These are phyloP conservation scores for Ephialtes manifestator DNA, from an alignment of 2,888 invertebrate genomes.

Conservation along the genomic window DNA sequence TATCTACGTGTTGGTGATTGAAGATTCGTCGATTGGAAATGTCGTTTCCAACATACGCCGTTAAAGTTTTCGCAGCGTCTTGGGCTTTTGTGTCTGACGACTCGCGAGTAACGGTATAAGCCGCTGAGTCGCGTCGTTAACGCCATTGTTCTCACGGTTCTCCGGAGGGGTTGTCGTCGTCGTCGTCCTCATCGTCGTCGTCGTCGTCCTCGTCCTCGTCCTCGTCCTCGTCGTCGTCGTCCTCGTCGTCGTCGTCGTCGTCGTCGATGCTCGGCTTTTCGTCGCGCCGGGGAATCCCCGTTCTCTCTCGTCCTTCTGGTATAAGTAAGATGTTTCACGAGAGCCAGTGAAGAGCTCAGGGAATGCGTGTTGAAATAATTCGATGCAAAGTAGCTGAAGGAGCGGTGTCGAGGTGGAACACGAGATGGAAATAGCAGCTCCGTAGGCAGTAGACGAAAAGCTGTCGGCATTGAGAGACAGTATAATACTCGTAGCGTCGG, in stretches of 20 bases:
- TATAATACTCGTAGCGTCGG: conserved; percentile 9
- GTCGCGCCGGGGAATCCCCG: neutral
- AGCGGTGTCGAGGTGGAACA: conserved; percentile 46
- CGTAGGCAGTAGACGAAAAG: conserved; percentile 12
- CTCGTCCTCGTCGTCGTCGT: too few relatives aligned
- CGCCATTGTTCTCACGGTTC: conserved; percentile 77
- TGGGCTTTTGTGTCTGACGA: conserved; percentile 56
- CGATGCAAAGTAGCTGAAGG: conserved; percentile 73
- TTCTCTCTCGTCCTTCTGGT: conserved; percentile 18
- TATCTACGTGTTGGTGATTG: conserved; percentile 9
- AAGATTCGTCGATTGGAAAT: conserved; percentile 42
- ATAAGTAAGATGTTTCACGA: conserved; percentile 72
- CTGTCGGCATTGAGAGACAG: conserved; percentile 26
- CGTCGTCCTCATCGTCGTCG: too few relatives aligned
- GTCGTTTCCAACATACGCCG: conserved; percentile 12
- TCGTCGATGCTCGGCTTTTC: conserved; percentile 15
- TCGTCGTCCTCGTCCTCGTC: too few relatives aligned
- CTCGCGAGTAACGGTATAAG: conserved; percentile 41
- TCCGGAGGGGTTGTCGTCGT: conserved; percentile 47
- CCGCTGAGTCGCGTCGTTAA: conserved; percentile 74
- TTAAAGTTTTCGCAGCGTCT: conserved; percentile 40
- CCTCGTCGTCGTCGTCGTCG: too few relatives aligned
- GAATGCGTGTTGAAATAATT: conserved; percentile 77
- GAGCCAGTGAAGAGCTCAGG: conserved; percentile 35
- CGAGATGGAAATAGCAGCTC: neutral